Conservation (phyloP, 1,140 invertebrate species). For the Heliconius himera region DNA sequence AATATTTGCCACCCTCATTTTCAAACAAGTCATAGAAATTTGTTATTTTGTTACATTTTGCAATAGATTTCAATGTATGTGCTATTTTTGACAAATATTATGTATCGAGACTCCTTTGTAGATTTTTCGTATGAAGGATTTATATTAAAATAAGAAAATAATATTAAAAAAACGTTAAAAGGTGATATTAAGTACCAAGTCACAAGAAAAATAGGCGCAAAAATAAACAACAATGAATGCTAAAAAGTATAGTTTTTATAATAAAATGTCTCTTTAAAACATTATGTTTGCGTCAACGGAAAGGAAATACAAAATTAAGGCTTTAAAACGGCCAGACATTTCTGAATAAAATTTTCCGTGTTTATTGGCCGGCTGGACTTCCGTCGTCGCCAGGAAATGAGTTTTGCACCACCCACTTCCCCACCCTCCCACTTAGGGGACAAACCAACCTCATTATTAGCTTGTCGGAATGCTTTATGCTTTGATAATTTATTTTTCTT, state of each 20-base stretch:
- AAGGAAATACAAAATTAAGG: slow-evolving; percentile 62
- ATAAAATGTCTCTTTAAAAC: slow-evolving; percentile 28
- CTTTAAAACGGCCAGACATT: slow-evolving; percentile 55
- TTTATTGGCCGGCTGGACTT: slow-evolving; percentile 69
- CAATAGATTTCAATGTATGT: background rate
- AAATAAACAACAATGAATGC: background rate
- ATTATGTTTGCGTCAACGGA: slow-evolving; percentile 25
- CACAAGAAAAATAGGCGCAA: no score
- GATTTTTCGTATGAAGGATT: no score
- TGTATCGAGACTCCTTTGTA: background rate
- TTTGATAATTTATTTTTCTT: slow-evolving; percentile 31
- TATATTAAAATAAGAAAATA: no score
- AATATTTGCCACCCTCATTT: background rate
- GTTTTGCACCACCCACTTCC: slow-evolving; percentile 51
- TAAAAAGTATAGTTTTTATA: slow-evolving; percentile 32
- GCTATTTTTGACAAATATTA: background rate
- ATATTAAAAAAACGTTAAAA: no score
- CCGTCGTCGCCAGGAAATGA: slow-evolving; percentile 74
- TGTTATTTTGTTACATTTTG: background rate
- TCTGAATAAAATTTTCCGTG: slow-evolving; percentile 72
- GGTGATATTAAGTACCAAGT: no score
- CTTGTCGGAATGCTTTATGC: slow-evolving; percentile 51
- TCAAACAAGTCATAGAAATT: background rate
- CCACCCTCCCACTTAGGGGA: slow-evolving; percentile 40
- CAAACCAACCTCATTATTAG: slow-evolving; percentile 70